Evolutionary conservation across 2,888 invertebrate genomes (phyloP).

Genomic region (Buathra laborator): DNA sequence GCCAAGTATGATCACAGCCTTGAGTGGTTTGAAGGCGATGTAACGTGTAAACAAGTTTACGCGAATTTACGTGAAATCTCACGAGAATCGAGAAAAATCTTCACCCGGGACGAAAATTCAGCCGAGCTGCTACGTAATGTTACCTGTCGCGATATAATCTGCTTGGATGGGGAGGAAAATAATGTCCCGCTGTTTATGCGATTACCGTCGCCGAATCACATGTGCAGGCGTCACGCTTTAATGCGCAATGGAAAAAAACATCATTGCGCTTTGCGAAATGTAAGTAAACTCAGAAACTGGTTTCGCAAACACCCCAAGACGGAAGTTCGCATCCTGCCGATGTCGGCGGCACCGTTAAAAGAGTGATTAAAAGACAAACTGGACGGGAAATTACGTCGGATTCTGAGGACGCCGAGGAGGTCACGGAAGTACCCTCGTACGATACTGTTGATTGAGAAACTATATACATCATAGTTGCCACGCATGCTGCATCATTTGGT

Average conservation of each 20-base stretch:
- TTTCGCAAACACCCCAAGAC: slow-evolving; percentile 26
- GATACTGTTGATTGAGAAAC: no score
- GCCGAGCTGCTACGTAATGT: neutral
- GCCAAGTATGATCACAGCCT: neutral
- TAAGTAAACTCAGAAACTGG: neutral
- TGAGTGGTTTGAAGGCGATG: slow-evolving; percentile 12
- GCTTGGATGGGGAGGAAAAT: neutral
- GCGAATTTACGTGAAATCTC: neutral
- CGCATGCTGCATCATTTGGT: no score
- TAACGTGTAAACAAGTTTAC: neutral
- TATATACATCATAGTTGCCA: no score
- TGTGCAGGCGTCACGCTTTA: no score
- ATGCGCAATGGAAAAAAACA: neutral
- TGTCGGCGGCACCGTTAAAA: no score
- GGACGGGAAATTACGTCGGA: no score
- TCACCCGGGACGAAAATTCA: neutral
- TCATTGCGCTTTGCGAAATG: neutral
- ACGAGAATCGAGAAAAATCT: neutral
- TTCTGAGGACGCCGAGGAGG: no score
- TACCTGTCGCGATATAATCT: neutral
- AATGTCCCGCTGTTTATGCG: no score
- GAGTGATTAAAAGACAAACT: no score
- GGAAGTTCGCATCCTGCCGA: no score
- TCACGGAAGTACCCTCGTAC: no score
- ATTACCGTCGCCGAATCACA: neutral